These are phyloP conservation scores for Saccostrea glomerata DNA, from an alignment of 1,140 invertebrate species.

Conservation along the genomic window DNA sequence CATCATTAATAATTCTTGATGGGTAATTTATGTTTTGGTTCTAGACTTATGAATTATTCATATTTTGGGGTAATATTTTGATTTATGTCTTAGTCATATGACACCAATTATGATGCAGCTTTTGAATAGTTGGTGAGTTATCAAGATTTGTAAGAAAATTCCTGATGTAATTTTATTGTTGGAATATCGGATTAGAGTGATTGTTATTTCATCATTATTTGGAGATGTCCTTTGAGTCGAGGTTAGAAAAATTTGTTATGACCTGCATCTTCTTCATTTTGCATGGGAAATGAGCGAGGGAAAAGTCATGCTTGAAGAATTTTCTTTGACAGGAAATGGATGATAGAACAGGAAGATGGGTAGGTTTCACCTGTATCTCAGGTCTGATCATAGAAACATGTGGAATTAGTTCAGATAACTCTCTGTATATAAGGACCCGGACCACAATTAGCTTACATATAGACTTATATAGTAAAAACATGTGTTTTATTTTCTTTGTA, in stretches of 20 bases:
- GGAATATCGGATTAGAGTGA: constrained; percentile 22
- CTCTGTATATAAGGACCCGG: too few relatives aligned
- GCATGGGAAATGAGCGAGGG: constrained; percentile 11
- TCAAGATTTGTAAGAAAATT: constrained; percentile 22
- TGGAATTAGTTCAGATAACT: too few relatives aligned
- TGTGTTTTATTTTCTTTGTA: too few relatives aligned
- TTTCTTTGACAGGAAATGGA: constrained; percentile 6
- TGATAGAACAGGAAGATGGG: neutral
- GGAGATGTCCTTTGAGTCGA: neutral
- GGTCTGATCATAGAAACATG: too few relatives aligned
- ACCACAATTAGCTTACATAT: too few relatives aligned
- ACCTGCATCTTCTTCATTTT: neutral
- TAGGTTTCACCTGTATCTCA: neutral
- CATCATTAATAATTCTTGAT: constrained; percentile 22
- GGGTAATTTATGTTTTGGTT: constrained; percentile 34
- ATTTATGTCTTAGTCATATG: constrained; percentile 28
- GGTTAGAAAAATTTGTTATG: constrained; percentile 18
- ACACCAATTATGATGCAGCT: constrained; percentile 22
- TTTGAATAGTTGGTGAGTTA: constrained; percentile 1
- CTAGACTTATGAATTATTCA: constrained; percentile 36
- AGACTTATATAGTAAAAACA: too few relatives aligned
- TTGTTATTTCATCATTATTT: neutral
- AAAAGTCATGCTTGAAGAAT: constrained; percentile 13
- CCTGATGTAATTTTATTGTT: constrained; percentile 35
- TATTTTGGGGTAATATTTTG: constrained; percentile 29